Evolutionary conservation across 2,113 vertebrate species (phyloP).

Genomic region (Acanthisitta chloris): DNA sequence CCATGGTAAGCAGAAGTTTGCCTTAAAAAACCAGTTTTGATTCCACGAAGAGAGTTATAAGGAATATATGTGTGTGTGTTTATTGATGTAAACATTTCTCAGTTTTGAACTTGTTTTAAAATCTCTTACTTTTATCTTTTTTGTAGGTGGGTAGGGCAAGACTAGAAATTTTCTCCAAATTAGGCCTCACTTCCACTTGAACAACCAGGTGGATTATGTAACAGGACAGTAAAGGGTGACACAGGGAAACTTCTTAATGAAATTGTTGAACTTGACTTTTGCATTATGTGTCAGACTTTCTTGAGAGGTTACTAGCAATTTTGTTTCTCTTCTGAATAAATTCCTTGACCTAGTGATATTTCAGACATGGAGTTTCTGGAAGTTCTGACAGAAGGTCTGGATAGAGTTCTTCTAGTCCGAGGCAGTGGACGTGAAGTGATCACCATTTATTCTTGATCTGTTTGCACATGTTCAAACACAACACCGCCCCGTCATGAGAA

Average conservation of each 20-base stretch:
- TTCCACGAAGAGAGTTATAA: background rate
- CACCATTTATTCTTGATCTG: conserved; percentile 91
- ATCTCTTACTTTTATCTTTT: background rate
- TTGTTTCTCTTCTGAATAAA: background rate
- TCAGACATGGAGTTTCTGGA: conserved; percentile 97
- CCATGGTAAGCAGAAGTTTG: background rate
- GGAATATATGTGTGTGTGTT: background rate
- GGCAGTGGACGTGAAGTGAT: conserved; percentile 95
- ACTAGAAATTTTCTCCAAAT: background rate
- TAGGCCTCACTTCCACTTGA: background rate
- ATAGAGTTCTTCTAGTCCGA: conserved; percentile 89
- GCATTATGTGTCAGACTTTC: background rate
- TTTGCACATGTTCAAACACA: background rate
- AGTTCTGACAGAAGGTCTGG: conserved; percentile 91
- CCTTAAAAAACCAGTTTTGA: background rate
- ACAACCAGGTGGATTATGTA: background rate
- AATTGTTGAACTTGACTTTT: background rate
- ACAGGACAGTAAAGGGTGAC: background rate
- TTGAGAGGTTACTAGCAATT: background rate
- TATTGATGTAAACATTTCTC: background rate
- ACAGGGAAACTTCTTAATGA: background rate
- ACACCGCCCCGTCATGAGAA: background rate
- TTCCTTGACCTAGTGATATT: conserved; percentile 68
- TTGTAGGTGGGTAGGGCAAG: background rate
- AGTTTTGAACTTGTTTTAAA: background rate